Base-by-base conservation (phyloP, 2,797 vertebrate species). In the Cynopterus sphinx region DNA sequence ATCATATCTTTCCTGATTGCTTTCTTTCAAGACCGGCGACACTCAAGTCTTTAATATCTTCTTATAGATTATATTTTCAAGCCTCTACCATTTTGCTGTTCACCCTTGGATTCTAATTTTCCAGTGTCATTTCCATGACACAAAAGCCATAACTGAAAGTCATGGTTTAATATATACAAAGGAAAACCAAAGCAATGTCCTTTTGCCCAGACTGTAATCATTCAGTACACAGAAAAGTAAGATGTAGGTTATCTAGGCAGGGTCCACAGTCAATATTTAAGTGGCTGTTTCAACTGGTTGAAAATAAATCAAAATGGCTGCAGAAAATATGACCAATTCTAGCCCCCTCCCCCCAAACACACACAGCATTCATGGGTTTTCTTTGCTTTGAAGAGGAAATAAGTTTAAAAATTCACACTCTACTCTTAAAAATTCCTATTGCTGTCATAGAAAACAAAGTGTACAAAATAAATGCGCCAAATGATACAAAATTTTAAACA, bases 401-500 rank as follows among this genome's bases (percentile, higher is more conserved):
- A 96, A 96, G 17, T 63, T 96, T 39, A 95, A 97, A 78, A 33
- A 75, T 46, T 63, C 49, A 33, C 81, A 83, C 15, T 49, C 63
- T 96, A 63, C 36, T 95, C 67, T 96, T 39, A 95, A 97, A 78
- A 33, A 73, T 46, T 63, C 55, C 36, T 83, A 84, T 82, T 63
- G 51, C 28, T 63, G 68, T 94, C 68, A 78, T 2, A 93, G 78
- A 95, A 96, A 87, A 33, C 2, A 9, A 93, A 93, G 85, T 53
- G 3, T 9, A 57, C 43, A 93, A 93, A 84, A 95, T 51, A 91
- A 51, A 81, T 51, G 4, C 81, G 28, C 28, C 81, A 85, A 91
- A 96, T 53, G 86, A 97, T 67, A 97, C 71, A 46, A 92, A 94
- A 97, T 87, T 63, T 33, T 97, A 88, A 97, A 95, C 97, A 95